Evolutionary conservation across 1,140 invertebrate species (phyloP).

Genomic region (Zophobas atratus): DNA sequence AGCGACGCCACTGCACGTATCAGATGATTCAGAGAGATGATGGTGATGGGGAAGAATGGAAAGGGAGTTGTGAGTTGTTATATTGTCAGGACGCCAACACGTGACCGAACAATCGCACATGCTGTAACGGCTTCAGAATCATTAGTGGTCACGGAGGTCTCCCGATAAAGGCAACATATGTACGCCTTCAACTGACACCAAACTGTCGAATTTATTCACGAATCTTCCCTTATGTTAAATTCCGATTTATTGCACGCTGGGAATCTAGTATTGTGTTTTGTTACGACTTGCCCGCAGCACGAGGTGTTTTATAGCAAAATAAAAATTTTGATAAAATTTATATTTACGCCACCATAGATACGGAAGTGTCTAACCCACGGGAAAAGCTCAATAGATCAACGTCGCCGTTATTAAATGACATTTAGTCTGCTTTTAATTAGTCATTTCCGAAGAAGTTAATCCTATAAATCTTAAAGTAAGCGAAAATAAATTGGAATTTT

Average conservation of each 20-base stretch:
- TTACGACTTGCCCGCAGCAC: constrained; percentile 20
- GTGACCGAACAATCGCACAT: constrained; percentile 45
- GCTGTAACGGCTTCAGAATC: constrained; percentile 35
- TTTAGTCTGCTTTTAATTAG: constrained; percentile 40
- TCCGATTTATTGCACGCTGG: constrained; percentile 30
- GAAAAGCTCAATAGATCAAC: constrained; percentile 34
- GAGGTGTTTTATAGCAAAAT: constrained; percentile 37
- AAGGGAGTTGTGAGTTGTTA: constrained; percentile 44
- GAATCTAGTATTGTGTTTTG: constrained; percentile 31
- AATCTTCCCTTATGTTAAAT: constrained; percentile 32
- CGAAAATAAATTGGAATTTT: constrained; percentile 43
- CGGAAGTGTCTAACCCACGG: background rate
- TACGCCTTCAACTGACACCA: constrained; percentile 28
- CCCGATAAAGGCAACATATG: constrained; percentile 36
- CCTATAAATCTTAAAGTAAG: constrained; percentile 39
- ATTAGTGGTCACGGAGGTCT: constrained; percentile 38
- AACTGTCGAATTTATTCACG: constrained; percentile 30
- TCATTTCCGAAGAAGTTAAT: constrained; percentile 36
- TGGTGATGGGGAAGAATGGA: constrained; percentile 47
- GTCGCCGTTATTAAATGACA: constrained; percentile 33
- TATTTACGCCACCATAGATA: constrained; percentile 26
- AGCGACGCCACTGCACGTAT: background rate
- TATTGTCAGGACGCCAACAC: constrained; percentile 39
- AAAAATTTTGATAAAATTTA: constrained; percentile 40
- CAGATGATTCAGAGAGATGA: constrained; percentile 35